Evolutionary conservation across 2,797 vertebrate genomes (phyloP).

Genomic region (Molossus molossus): DNA sequence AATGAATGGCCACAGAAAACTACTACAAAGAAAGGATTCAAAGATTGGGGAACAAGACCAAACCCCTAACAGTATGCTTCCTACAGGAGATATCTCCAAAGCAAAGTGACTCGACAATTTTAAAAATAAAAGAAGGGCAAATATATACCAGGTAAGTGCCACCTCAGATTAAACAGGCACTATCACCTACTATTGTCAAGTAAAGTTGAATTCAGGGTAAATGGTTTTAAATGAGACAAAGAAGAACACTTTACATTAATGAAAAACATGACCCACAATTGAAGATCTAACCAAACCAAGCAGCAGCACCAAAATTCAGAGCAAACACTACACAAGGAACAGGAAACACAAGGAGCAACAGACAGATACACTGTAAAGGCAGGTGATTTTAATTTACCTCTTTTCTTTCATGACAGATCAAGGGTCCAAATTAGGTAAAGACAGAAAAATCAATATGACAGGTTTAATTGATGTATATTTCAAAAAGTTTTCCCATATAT

Average conservation of each 20-base stretch:
- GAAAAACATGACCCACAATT: neutral
- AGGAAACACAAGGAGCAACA: neutral
- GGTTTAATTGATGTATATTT: neutral
- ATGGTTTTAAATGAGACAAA: constrained; percentile 38
- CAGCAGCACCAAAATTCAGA: neutral
- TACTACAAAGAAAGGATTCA: constrained; percentile 22
- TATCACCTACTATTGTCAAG: neutral
- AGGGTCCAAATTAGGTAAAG: neutral
- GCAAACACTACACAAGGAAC: neutral
- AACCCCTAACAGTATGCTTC: neutral
- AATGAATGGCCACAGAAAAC: constrained; percentile 23
- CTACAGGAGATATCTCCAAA: neutral
- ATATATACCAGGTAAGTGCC: neutral
- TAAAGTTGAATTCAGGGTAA: constrained; percentile 25
- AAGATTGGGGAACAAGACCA: neutral
- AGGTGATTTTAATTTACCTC: constrained; percentile 34
- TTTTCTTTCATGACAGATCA: neutral
- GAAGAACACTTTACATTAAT: neutral
- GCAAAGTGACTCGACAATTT: neutral
- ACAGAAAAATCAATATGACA: neutral
- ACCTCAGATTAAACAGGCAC: neutral
- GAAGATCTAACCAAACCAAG: constrained; percentile 1
- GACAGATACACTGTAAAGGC: neutral
- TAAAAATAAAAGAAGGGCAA: neutral
- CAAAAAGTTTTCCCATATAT: neutral